Evolutionary conservation across 2,888 invertebrate species (phyloP), one percentile per base, ranked within the genome.

Genomic region (Dicranocentrus wangi): DNA sequence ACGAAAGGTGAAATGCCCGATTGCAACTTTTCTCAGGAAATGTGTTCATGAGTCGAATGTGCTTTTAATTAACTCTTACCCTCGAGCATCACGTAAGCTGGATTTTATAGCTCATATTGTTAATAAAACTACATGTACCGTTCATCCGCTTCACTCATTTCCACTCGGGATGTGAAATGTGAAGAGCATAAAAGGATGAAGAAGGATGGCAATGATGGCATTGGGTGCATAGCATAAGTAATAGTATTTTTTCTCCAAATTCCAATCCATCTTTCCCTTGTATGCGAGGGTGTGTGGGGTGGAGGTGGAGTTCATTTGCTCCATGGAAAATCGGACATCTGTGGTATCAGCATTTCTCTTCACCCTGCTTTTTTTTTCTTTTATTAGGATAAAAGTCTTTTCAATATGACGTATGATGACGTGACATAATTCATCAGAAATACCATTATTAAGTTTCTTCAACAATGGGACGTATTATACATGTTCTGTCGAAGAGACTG

Each of bases 291-390:
- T n/a, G n/a, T n/a, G n/a, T n/a, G n/a, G n/a, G n/a, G n/a, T n/a
- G n/a, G n/a, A n/a, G n/a, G n/a, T n/a, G n/a, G n/a, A 25, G 43
- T 42, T 43, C 65, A 42, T 27, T 51, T 65, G 78, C 71, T 63
- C 71, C 71, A 78, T 78, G 78, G 78, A 78, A 78, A 78, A 78
- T 78, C 78, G 78, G 70, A 63, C 78, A 78, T 58, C 63, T 78
- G 78, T 63, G 19, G 63, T 55, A 70, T n/a, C 28, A 61, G 39
- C 77, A 69, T 53, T 61, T 51, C 27, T 15, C 28, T 27, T 5
- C 32, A 43, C 23, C 15, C 32, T 42, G 17, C 23, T 25, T 32
- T 15, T 21, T 60, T 17, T 27, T 17, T 32, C 21, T 42, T 21
- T 1, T 23, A 61, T 15, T 47, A 47, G 51, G 39, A 42, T 75